Conservation (phyloP, 2,888 invertebrate genomes). For the Dexiosoma caninum region DNA sequence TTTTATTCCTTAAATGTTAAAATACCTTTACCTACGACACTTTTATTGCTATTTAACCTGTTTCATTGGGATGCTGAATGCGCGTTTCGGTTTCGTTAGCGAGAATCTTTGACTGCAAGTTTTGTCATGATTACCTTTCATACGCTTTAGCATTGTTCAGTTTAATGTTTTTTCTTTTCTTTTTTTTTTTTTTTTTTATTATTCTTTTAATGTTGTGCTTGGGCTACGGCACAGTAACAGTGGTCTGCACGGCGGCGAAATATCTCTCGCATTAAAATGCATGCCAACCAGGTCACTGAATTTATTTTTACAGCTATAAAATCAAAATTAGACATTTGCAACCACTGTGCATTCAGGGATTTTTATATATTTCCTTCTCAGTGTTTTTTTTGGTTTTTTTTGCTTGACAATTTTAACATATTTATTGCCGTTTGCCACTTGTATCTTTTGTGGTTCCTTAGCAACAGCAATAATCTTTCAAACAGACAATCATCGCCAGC, state of each 20-base stretch:
- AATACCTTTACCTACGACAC: slow-evolving; percentile 65
- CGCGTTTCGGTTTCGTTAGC: slow-evolving; percentile 1
- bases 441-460: slow-evolving; percentile 42
- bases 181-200: too few relatives aligned
- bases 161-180: too few relatives aligned
- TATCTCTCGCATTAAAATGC: neutral
- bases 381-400: neutral
- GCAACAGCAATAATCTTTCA: slow-evolving; percentile 21
- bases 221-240: neutral
- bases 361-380: neutral
- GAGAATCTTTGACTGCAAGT: neutral
- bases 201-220: too few relatives aligned
- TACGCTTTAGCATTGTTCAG: neutral
- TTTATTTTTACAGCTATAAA: neutral
- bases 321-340: neutral
- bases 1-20: slow-evolving; percentile 30
- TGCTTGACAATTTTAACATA: slow-evolving; percentile 53
- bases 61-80: slow-evolving; percentile 46
- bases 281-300: neutral
- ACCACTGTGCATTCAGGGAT: slow-evolving; percentile 26
- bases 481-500: slow-evolving; percentile 27
- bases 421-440: slow-evolving; percentile 60
- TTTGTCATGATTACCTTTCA: slow-evolving; percentile 5
- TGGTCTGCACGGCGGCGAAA: neutral
- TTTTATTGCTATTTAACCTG: slow-evolving; percentile 66